A percentile compares a stretch with the other conserved stretches of the same genome.
Evolutionary conservation across 2,113 vertebrate genomes (phyloP).

Genomic region (Herpetotheres cachinnans): DNA sequence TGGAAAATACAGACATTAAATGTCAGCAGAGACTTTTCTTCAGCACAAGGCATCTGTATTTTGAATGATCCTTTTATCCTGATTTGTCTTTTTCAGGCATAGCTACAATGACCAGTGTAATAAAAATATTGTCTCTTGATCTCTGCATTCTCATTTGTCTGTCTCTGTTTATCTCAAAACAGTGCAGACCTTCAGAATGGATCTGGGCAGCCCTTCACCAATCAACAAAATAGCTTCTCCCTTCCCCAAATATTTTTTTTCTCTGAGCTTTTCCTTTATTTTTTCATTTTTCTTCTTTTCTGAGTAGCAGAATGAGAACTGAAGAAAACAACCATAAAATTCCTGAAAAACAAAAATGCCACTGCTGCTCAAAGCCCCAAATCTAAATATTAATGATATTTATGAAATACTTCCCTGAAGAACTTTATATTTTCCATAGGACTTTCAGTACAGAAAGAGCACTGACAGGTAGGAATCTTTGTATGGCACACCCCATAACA

Average conservation of each 20-base stretch:
- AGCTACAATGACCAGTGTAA: not conserved
- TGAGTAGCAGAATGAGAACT: not conserved
- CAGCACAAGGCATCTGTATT: not conserved
- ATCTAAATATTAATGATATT: not conserved
- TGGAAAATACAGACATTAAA: not conserved
- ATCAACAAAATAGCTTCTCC: not conserved
- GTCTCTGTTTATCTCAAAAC: not conserved
- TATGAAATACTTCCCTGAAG: not conserved
- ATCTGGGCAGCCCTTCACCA: not conserved
- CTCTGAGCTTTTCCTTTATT: not conserved
- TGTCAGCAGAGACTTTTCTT: not conserved
- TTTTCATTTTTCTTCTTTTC: not conserved
- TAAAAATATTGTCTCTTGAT: not conserved
- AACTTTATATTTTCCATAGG: not conserved
- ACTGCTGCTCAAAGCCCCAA: not conserved
- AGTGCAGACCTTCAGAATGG: not conserved
- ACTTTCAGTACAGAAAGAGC: not conserved
- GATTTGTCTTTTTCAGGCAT: not conserved
- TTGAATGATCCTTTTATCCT: not conserved
- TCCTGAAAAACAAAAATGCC: not conserved
- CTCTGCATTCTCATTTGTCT: not conserved
- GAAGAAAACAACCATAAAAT: not conserved
- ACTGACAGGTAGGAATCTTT: not conserved
- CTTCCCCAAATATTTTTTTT: not conserved
- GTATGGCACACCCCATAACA: accelerated